Base-by-base conservation (phyloP, 2,797 vertebrate species). In the Hyperoplus lanceolatus region DNA sequence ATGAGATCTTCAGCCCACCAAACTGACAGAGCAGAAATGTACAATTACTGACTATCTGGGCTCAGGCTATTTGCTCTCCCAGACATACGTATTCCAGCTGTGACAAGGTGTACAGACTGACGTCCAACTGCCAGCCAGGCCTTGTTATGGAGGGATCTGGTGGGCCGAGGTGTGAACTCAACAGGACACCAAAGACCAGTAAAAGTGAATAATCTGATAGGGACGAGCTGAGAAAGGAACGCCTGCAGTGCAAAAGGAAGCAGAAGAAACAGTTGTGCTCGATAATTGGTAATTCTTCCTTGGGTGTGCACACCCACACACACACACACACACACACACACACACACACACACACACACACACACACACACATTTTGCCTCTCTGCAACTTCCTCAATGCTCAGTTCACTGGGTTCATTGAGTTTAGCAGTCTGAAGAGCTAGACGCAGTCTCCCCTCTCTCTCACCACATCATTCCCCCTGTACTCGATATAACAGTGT, bases 361-460 rank as follows among this genome's bases (percentile, higher is more conserved):
- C 49, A 16, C 13, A 72, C 51, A 18, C 78, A 21, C 72, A 51
- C 54, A 70, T 57, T 73, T 45, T 55, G 16, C 55, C 70, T 38
- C 51, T 61, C 45, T 57, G 38, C 45, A 76, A 51, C 49, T 81
- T 29, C 57, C 71, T 59, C 12, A 1, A 62, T 74, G 18, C 15
- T 43, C 10, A 76, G 92, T 92, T 94, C 91, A 93, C 56, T 39
- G 93, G 68, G 94, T 94, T 93, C 90, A 89, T 18, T 46, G 86
- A 81, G 85, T 86, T 93, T 86, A 86, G 84, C 88, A 92, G 89
- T 90, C 92, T 86, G 73, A 50, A 80, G 85, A 83, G 67, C 78
- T 85, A 49, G 62, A 83, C 66, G 77, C 80, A 74, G 12, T 66
- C 73, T 75, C 53, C 72, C 69, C 60, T 75, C 84, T 80, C 80